Base-by-base conservation (phyloP, 1,140 invertebrate species). In the Adelges cooleyi region DNA sequence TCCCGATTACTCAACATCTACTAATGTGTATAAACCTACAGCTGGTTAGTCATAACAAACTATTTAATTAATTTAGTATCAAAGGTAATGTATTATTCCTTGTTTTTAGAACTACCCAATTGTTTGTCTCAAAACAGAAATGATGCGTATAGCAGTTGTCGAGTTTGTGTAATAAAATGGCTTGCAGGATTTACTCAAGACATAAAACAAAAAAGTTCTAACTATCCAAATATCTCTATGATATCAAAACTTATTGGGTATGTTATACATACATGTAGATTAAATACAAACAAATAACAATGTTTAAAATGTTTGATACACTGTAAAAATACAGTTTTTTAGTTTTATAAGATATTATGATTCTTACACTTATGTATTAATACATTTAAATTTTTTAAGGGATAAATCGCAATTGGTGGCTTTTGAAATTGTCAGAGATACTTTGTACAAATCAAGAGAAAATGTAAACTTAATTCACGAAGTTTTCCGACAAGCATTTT, bases 401-500 rank as follows among this genome's bases (percentile, higher is more conserved):
- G 53, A 67, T 23, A 56, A 67, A 25, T 3, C 54, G 11, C 54
- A 49, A 36, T 42, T 50, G 15, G 29, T 50, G 23, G 46, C 27
- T n/a, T 67, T 68, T 69, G 56, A 68, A 69, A 68, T 95, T 53
- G 91, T 94, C 0, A 80, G 88, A 27, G 86, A 92, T 69, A 90
- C 96, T 6, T 79, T 98, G 6, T 95, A 91, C 73, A 86, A 89
- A 27, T 86, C 81, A 52, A 80, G 92, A 49, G 90, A 93, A 67
- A 95, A 98, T 74, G 86, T 98, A 3, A 93, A 97, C 77, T 90
- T 98, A 75, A 84, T 95, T 33, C 89, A 96, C 72, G 94, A 97
- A 77, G 80, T 96, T 27, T 91, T 96, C 71, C 81, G 93, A 53
- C 92, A 97, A 76, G 90, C 92, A 18, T 92, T 96, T 76, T 78